A percentile compares a stretch with the other conserved stretches of the same genome.
phyloP scores from a whole-genome alignment of 2,888 invertebrate genomes.

The Anoncus sp. region DNA sequence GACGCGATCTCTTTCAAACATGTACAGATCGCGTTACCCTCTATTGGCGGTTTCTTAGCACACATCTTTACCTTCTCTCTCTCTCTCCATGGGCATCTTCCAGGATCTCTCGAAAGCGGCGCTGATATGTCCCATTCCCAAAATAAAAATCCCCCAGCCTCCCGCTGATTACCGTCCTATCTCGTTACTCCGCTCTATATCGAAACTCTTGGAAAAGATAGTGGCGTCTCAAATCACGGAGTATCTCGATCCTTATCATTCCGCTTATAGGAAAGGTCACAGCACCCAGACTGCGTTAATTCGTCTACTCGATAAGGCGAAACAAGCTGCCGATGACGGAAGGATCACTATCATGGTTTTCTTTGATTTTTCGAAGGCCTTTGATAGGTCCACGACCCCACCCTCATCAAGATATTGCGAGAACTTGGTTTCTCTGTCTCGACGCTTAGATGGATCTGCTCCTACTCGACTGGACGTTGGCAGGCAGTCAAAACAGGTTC shows the following conservation, averaged over 20 bases:
- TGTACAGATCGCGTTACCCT: background rate
- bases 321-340: background rate
- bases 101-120: constrained; percentile 69
- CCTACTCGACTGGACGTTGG: constrained; percentile 8
- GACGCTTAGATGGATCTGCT: constrained; percentile 10
- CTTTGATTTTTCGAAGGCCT: constrained; percentile 38
- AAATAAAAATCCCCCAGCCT: constrained; percentile 51
- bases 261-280: constrained; percentile 68
- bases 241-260: constrained; percentile 67
- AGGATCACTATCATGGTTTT: constrained; percentile 24
- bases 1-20: background rate
- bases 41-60: constrained; percentile 22
- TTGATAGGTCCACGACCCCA: constrained; percentile 27
- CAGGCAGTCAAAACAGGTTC: constrained; percentile 24
- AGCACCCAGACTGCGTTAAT: constrained; percentile 70
- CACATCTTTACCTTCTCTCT: constrained; percentile 53
- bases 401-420: constrained; percentile 1
- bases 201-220: constrained; percentile 65
- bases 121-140: constrained; percentile 66
- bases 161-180: constrained; percentile 69
- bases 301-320: constrained; percentile 60
- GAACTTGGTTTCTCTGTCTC: constrained; percentile 1
- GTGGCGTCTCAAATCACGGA: constrained; percentile 59
- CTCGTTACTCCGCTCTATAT: constrained; percentile 63
- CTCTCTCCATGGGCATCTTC: constrained; percentile 41